Conservation (phyloP, 1,140 invertebrate genomes). For the Hermatobates lingyangjiaoensis region DNA sequence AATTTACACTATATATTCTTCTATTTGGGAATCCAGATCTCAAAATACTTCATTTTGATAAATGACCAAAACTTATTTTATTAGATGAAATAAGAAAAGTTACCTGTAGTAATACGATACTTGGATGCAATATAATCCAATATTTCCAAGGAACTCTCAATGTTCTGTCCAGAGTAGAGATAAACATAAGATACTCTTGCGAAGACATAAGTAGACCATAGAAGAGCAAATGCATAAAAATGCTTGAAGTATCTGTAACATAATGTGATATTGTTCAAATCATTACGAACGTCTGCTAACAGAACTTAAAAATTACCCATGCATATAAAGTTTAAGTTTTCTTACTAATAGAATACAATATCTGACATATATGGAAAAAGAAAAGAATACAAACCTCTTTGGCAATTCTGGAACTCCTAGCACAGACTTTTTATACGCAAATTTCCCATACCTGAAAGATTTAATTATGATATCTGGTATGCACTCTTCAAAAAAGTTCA, state of each 20-base stretch:
- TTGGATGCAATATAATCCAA: constrained; percentile 29
- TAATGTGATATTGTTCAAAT: not conserved
- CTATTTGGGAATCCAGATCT: not conserved
- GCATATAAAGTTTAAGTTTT: not conserved
- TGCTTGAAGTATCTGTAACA: constrained; percentile 41
- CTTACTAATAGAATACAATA: constrained; percentile 2
- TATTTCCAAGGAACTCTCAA: constrained; percentile 26
- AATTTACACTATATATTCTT: not conserved
- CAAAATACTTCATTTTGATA: not conserved
- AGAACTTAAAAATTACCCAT: constrained; percentile 1
- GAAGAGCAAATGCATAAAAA: constrained; percentile 46
- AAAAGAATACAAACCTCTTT: constrained; percentile 30
- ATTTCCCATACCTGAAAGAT: constrained; percentile 46
- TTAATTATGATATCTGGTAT: constrained; percentile 38
- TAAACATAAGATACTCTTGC: constrained; percentile 28
- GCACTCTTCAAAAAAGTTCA: constrained; percentile 37
- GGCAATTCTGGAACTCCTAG: constrained; percentile 39
- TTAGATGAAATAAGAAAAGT: constrained; percentile 19
- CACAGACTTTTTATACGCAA: constrained; percentile 30
- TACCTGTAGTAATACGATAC: constrained; percentile 31
- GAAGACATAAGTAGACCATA: constrained; percentile 29
- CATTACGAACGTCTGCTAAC: not conserved
- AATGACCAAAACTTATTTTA: too few relatives aligned
- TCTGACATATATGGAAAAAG: constrained; percentile 10
- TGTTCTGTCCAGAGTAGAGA: constrained; percentile 25